Evolutionary conservation across 2,888 invertebrate species (phyloP), one percentile per base, ranked within the genome.

Genomic region (Aethes cnicana): DNA sequence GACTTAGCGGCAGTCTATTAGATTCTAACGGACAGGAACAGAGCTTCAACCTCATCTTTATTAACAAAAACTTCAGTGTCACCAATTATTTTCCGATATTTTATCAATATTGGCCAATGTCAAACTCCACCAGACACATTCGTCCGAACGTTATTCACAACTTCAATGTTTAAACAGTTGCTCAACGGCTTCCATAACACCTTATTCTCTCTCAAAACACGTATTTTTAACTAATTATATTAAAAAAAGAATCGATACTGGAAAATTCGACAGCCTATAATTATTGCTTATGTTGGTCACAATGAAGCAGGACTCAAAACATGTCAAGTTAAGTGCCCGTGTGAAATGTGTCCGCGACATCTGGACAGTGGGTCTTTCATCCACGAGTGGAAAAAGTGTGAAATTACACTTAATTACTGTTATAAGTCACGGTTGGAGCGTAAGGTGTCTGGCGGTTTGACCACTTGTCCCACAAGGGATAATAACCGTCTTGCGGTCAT

Each of bases 381-480:
- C 66, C 75, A 71, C 70, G n/a, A n/a, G n/a, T n/a, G n/a, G n/a
- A n/a, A 67, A 70, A 69, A 77, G 76, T 81, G 77, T 77, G 64
- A 79, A 83, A 84, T 84, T 78, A 74, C 72, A 74, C 74, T 71
- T 85, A 87, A 88, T 88, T 82, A 74, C 61, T 47, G 69, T 73
- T 81, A 69, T 74, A 56, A 74, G 81, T 86, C 81, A 87, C 81
- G 84, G 82, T 60, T 68, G 58, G 58, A 62, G 61, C 62, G 56
- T 61, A 62, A 79, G 81, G 87, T 86, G 87, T 83, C 88, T 84
- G 86, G 78, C 86, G 86, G 72, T 74, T 72, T 85, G 87, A 82
- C 88, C 87, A 81, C 82, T 84, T 87, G 81, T 75, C 65, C 69
- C 53, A 61, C 58, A 64, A 68, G 74, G 69, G 53, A 62, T 71